These are phyloP conservation scores for Brenthis daphne DNA, from an alignment of 2,888 invertebrate species.

Conservation along the genomic window DNA sequence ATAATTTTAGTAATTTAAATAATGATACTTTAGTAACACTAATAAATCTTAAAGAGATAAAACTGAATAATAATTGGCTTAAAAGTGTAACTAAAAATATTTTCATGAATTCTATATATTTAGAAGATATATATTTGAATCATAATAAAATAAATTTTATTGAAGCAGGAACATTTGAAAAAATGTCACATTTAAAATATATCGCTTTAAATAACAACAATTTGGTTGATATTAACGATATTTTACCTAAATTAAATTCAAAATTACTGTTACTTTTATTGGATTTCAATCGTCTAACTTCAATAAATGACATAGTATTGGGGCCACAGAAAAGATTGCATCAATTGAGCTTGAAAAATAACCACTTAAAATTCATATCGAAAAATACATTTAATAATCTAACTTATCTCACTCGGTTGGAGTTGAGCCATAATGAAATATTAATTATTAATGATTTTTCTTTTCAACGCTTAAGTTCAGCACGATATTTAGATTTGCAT, in stretches of 20 bases:
- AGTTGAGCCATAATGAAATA: slow-evolving; percentile 90
- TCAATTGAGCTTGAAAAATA: slow-evolving; percentile 91
- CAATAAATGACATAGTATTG: slow-evolving; percentile 88
- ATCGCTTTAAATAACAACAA: slow-evolving; percentile 92
- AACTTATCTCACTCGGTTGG: slow-evolving; percentile 87
- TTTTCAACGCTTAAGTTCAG: slow-evolving; percentile 88
- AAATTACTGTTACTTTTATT: slow-evolving; percentile 89
- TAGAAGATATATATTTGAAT: slow-evolving; percentile 92
- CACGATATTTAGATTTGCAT: slow-evolving; percentile 90
- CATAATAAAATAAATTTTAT: slow-evolving; percentile 92
- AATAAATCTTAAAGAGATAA: slow-evolving; percentile 87
- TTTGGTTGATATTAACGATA: slow-evolving; percentile 88
- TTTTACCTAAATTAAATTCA: slow-evolving; percentile 87
- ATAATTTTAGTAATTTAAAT: slow-evolving; percentile 89
- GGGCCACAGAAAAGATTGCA: slow-evolving; percentile 90
- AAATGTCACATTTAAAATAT: slow-evolving; percentile 88
- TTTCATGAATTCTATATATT: slow-evolving; percentile 88
- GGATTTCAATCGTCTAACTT: slow-evolving; percentile 88
- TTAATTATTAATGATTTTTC: slow-evolving; percentile 90
- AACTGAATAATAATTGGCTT: slow-evolving; percentile 92
- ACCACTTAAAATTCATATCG: slow-evolving; percentile 87
- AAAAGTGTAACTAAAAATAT: slow-evolving; percentile 87
- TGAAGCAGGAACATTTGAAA: slow-evolving; percentile 89
- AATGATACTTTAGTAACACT: slow-evolving; percentile 90
- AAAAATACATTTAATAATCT: slow-evolving; percentile 89